phyloP scores from a whole-genome alignment of 2,113 vertebrate species.

The Picathartes gymnocephalus region DNA sequence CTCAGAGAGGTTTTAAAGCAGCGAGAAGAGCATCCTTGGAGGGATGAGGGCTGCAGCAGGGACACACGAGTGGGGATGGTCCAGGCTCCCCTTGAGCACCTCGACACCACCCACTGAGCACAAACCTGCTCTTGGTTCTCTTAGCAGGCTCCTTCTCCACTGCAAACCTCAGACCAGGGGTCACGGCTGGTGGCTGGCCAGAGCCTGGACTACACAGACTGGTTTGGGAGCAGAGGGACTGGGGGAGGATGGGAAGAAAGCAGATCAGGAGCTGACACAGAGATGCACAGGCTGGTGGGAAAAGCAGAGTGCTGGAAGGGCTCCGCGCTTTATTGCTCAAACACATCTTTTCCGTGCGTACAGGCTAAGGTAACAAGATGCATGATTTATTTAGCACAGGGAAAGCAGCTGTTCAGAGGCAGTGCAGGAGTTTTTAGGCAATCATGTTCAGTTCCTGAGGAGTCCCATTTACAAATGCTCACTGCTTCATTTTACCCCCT shows the following conservation, averaged over 20 bases:
- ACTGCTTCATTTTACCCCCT: background rate
- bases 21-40: background rate
- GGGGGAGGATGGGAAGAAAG: background rate
- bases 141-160: background rate
- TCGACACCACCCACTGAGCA: background rate
- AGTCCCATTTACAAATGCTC: constrained; percentile 9
- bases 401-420: constrained; percentile 35
- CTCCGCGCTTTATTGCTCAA: background rate
- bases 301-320: background rate
- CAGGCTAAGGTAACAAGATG: constrained; percentile 36
- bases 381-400: constrained; percentile 48
- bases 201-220: no score
- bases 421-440: constrained; percentile 2
- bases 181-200: background rate
- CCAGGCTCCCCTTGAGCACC: background rate
- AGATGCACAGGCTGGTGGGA: background rate
- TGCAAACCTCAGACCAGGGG: background rate
- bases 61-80: background rate
- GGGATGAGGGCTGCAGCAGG: background rate
- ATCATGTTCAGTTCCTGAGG: background rate
- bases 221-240: background rate
- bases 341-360: background rate
- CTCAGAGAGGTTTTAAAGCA: background rate
- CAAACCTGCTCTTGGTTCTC: background rate
- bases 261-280: accelerated